Conservation (phyloP, 2,113 vertebrate genomes). For the Laterallus jamaicensis region DNA sequence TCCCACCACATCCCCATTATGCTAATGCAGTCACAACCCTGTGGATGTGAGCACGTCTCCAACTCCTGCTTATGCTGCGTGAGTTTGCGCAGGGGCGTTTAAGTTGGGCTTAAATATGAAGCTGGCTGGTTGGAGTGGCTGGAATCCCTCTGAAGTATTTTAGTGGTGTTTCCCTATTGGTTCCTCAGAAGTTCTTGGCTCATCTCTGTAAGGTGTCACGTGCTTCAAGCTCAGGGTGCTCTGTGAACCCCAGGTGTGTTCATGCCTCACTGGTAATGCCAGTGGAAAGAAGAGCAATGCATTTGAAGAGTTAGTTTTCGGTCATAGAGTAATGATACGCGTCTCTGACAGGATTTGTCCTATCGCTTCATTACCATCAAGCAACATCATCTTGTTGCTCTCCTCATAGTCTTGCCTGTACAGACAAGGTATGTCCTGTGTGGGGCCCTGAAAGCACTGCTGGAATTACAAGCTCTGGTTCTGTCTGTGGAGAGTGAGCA, state of each 20-base stretch:
- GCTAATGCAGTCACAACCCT: no score
- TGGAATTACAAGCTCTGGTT: not conserved
- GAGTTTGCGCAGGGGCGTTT: no score
- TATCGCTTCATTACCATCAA: not conserved
- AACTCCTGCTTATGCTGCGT: no score
- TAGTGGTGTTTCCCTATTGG: no score
- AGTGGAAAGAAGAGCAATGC: not conserved
- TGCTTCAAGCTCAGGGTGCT: not conserved
- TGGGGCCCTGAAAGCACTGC: rapidly evolving
- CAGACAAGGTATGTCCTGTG: not conserved
- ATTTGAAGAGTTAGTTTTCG: not conserved
- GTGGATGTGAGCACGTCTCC: no score
- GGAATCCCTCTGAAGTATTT: no score
- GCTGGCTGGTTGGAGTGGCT: no score
- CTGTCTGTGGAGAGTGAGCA: not conserved
- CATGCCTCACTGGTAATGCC: not conserved
- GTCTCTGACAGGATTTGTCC: not conserved
- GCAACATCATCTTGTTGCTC: not conserved
- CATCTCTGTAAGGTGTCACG: no score
- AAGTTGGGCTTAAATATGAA: no score
- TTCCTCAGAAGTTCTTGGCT: no score
- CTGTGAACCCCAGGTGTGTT: not conserved
- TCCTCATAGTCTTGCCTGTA: not conserved
- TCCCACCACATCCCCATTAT: no score
- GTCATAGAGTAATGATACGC: not conserved